phyloP scores from a whole-genome alignment of 2,113 vertebrate genomes.

The Calyptommatus sinebrachiatus region DNA sequence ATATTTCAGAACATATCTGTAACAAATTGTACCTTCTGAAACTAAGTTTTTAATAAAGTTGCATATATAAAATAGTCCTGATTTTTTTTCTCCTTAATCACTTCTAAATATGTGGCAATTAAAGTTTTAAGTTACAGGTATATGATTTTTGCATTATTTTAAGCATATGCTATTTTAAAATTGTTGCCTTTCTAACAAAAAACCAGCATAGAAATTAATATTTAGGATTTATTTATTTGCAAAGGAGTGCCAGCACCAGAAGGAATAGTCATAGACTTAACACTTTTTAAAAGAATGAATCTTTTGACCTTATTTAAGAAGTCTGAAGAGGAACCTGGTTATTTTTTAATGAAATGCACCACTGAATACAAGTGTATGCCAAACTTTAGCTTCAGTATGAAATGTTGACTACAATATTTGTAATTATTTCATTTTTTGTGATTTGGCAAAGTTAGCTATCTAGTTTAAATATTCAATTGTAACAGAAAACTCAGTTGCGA shows the following conservation, averaged over 20 bases:
- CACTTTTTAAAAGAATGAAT: background rate
- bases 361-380: background rate
- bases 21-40: no score
- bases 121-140: conserved; percentile 2
- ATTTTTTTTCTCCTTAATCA: background rate
- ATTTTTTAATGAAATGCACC: background rate
- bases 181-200: background rate
- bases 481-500: background rate
- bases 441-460: no score
- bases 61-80: background rate
- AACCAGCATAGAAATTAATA: background rate
- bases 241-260: background rate
- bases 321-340: background rate
- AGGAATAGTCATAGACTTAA: background rate
- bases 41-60: background rate
- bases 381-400: background rate
- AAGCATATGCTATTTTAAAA: background rate
- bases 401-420: no score
- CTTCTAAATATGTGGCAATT: background rate
- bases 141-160: background rate
- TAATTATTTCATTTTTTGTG: no score
- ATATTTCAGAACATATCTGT: background rate
- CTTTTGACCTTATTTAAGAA: background rate
- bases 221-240: background rate
- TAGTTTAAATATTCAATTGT: background rate